phyloP scores from a whole-genome alignment of 1,140 invertebrate species.

The Carposina sasakii region DNA sequence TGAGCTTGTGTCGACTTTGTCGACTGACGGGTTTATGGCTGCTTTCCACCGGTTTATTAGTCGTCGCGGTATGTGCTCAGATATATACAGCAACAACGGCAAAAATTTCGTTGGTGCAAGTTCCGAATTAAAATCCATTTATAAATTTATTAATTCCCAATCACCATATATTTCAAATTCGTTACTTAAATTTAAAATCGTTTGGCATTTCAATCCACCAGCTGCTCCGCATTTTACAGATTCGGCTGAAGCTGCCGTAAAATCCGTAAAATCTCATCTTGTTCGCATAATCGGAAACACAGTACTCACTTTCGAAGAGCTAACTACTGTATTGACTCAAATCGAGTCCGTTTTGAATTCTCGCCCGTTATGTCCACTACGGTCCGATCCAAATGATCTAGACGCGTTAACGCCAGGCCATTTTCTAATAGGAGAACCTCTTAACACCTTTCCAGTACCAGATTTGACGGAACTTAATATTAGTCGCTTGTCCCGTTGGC shows the following conservation, averaged over 20 bases:
- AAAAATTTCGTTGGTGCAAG: constrained; percentile 29
- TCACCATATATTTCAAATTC: background rate
- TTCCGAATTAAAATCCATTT: background rate
- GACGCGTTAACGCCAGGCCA: too few species aligned
- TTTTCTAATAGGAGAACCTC: too few species aligned
- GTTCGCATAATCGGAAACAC: background rate
- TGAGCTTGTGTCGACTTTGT: constrained; percentile 41
- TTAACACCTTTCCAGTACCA: too few species aligned
- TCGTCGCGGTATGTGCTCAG: constrained; percentile 28
- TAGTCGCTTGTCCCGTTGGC: background rate
- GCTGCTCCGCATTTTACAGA: background rate
- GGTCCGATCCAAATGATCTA: background rate
- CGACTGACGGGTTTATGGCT: constrained; percentile 35
- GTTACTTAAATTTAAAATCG: background rate
- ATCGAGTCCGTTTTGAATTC: background rate
- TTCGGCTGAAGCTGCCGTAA: background rate
- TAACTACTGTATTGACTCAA: background rate
- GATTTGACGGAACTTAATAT: background rate
- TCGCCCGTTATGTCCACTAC: background rate
- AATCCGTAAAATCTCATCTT: background rate
- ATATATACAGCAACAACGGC: constrained; percentile 31
- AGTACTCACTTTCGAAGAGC: background rate
- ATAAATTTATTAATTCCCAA: background rate
- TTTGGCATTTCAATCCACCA: background rate
- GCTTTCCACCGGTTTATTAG: constrained; percentile 40